Conservation (phyloP, 2,113 vertebrate species). For the Cichladusa arquata region DNA sequence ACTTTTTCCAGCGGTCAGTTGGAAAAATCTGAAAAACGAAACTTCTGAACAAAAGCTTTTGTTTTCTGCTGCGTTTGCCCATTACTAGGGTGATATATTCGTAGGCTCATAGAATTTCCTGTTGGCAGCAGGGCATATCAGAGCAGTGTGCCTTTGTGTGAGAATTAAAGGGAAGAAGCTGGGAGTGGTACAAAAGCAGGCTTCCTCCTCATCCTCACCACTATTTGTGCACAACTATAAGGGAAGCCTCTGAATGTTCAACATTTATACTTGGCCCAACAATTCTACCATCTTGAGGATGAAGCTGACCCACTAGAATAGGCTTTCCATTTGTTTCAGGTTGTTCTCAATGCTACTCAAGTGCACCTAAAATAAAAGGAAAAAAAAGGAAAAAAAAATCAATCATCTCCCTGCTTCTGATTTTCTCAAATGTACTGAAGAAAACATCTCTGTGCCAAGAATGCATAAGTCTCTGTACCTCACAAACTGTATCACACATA, state of each 20-base stretch:
- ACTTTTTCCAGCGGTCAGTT: not conserved
- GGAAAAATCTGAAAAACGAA: not conserved
- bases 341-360: not conserved
- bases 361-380: not conserved
- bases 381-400: not conserved
- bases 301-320: not conserved
- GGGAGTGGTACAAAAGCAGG: not conserved
- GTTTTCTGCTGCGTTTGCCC: not conserved
- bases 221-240: not conserved
- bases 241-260: not conserved
- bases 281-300: not conserved
- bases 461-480: not conserved
- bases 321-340: not conserved
- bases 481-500: not conserved
- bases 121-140: not conserved
- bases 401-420: not conserved
- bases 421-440: not conserved
- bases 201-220: not conserved
- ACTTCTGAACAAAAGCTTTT: not conserved
- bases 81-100: not conserved
- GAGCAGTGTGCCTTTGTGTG: not conserved
- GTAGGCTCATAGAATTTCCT: not conserved
- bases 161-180: not conserved
- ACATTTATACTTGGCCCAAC: not conserved
- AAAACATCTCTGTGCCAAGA: not conserved